These are phyloP conservation scores for Martes martes DNA, from an alignment of 2,113 vertebrate genomes.

Conservation along the genomic window DNA sequence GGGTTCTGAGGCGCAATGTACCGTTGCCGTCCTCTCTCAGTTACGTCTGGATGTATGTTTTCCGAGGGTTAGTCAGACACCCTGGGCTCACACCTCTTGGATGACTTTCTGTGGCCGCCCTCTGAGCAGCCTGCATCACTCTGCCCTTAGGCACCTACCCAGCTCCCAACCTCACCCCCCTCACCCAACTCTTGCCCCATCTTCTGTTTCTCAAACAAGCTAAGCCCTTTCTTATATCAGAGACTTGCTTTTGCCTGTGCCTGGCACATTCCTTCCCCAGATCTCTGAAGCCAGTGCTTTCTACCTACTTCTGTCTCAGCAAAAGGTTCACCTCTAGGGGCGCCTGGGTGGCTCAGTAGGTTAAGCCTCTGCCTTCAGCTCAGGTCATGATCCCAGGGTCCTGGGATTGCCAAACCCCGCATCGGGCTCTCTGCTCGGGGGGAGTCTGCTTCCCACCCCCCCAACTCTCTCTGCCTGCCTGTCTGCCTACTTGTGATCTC, in stretches of 20 bases:
- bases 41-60: fast-evolving
- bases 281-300: neutral
- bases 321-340: too few relatives aligned
- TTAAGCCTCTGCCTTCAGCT: too few relatives aligned
- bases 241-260: neutral
- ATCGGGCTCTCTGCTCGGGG: too few relatives aligned
- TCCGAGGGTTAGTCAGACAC: neutral
- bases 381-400: too few relatives aligned
- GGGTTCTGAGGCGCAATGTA: neutral
- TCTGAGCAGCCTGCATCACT: fast-evolving
- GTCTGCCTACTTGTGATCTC: too few relatives aligned
- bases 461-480: too few relatives aligned
- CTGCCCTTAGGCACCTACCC: neutral
- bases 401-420: too few relatives aligned
- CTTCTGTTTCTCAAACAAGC: neutral
- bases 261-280: neutral
- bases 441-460: too few relatives aligned
- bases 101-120: too few relatives aligned
- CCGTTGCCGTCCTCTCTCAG: neutral
- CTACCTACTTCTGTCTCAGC: neutral
- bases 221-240: neutral
- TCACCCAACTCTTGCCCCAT: neutral
- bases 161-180: neutral
- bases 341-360: too few relatives aligned
- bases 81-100: neutral